A percentile compares a stretch with the other conserved stretches of the same genome.
Evolutionary conservation across 2,888 invertebrate genomes (phyloP).

Genomic region (Diaphora mendica): DNA sequence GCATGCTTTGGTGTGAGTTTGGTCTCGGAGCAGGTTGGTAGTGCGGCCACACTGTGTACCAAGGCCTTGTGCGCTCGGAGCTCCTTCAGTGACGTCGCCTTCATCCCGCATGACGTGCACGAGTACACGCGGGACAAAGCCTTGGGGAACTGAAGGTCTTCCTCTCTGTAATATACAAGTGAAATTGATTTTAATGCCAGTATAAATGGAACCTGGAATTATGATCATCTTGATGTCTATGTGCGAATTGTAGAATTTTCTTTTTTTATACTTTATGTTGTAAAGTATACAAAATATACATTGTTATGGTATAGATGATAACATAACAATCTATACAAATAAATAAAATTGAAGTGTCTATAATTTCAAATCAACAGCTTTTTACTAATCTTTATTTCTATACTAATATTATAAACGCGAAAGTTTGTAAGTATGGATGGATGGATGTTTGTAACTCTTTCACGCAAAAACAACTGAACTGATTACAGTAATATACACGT

Average conservation of each 20-base stretch:
- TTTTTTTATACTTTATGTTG: no score
- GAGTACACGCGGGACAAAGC: constrained; percentile 72
- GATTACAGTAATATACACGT: no score
- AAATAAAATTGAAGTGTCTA: no score
- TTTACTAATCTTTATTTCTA: no score
- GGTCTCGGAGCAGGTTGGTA: constrained; percentile 4
- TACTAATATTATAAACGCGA: no score
- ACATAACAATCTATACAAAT: no score
- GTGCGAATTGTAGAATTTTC: neutral
- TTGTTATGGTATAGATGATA: no score
- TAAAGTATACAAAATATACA: no score
- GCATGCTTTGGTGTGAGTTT: constrained; percentile 59
- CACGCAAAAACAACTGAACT: no score
- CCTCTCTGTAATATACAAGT: constrained; percentile 58
- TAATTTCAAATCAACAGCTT: no score
- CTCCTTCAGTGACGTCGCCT: constrained; percentile 88
- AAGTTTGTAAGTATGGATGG: no score
- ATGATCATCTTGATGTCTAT: neutral
- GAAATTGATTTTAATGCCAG: neutral
- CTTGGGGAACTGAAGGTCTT: constrained; percentile 58
- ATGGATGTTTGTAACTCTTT: no score
- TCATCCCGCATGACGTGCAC: constrained; percentile 86
- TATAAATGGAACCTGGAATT: neutral
- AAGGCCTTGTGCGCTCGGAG: constrained; percentile 87
- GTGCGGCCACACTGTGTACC: constrained; percentile 86